A percentile compares a stretch with the other conserved stretches of the same genome.
Conservation (phyloP, 1,140 invertebrate species). For the Drosophila orosa region DNA sequence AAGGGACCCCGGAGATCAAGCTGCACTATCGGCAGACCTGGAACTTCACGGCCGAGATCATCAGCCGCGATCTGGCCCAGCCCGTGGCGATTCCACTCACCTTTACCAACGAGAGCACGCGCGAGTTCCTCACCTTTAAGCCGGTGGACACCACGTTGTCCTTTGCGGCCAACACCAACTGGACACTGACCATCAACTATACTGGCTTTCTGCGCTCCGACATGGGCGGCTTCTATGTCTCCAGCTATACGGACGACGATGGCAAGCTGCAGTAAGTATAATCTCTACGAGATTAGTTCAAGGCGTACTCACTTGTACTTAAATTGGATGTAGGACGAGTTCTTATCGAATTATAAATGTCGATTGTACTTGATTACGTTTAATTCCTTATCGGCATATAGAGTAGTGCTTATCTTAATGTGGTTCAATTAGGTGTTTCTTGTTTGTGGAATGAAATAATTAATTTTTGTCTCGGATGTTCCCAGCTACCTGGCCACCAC, state of each 20-base stretch:
- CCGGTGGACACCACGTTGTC: conserved; percentile 78
- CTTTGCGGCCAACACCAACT: conserved; percentile 63
- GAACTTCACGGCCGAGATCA: conserved; percentile 48
- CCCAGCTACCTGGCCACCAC: conserved; percentile 89
- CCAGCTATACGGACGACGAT: conserved; percentile 87
- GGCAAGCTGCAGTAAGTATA: conserved; percentile 85
- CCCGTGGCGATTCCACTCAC: conserved; percentile 16
- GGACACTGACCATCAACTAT: conserved; percentile 85
- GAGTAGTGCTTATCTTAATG: conserved; percentile 9
- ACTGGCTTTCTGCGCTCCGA: conserved; percentile 85
- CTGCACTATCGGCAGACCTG: conserved; percentile 84
- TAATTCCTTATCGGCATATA: conserved; percentile 2
- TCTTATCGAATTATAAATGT: conserved; percentile 6
- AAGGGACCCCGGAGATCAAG: conserved; percentile 82
- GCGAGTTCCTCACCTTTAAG: conserved; percentile 71
- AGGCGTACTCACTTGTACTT: background rate
- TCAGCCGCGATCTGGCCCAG: conserved; percentile 21
- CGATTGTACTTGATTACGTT: background rate
- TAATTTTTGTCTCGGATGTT: background rate
- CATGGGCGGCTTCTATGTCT: conserved; percentile 91
- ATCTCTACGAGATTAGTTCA: background rate
- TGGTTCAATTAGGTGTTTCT: background rate
- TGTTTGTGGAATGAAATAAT: background rate
- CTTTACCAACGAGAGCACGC: conserved; percentile 4
- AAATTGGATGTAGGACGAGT: background rate